Evolutionary conservation across 2,797 vertebrate species (phyloP).

Genomic region (Alfaro cultratus): DNA sequence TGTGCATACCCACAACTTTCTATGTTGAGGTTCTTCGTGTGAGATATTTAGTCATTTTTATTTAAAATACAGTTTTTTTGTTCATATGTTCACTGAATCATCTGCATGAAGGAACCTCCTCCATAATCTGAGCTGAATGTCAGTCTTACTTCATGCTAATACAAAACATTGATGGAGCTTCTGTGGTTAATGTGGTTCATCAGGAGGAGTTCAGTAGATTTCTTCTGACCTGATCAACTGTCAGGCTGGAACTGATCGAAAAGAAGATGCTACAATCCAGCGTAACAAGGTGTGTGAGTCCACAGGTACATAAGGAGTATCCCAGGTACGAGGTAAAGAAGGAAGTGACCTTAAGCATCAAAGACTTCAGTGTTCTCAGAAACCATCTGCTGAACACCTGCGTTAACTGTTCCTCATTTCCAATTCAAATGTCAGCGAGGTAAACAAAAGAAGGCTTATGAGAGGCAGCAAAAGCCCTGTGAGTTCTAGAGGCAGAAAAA

Average conservation of each 20-base stretch:
- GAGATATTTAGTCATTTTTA: not conserved
- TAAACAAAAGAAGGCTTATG: constrained; percentile 7
- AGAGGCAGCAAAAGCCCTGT: not conserved
- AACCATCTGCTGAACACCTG: not conserved
- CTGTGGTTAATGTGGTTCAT: not conserved
- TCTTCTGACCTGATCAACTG: not conserved
- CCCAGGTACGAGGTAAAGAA: not conserved
- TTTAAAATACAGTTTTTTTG: not conserved
- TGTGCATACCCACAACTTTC: not conserved
- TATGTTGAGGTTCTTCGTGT: not conserved
- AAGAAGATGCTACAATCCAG: not conserved
- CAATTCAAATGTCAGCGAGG: constrained; percentile 17
- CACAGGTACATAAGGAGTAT: not conserved
- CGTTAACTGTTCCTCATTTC: constrained; percentile 5
- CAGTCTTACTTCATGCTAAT: not conserved
- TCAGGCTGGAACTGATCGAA: not conserved
- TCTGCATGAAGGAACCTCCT: not conserved
- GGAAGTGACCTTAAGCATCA: constrained; percentile 9
- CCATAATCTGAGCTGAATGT: not conserved
- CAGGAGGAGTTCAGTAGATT: not conserved
- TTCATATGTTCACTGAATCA: not conserved
- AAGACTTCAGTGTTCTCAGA: constrained; percentile 4
- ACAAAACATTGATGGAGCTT: no score
- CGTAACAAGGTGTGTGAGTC: not conserved
- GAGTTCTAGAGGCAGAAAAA: no score